Evolutionary conservation across 2,113 vertebrate genomes (phyloP).

Genomic region (Nibea coibor): DNA sequence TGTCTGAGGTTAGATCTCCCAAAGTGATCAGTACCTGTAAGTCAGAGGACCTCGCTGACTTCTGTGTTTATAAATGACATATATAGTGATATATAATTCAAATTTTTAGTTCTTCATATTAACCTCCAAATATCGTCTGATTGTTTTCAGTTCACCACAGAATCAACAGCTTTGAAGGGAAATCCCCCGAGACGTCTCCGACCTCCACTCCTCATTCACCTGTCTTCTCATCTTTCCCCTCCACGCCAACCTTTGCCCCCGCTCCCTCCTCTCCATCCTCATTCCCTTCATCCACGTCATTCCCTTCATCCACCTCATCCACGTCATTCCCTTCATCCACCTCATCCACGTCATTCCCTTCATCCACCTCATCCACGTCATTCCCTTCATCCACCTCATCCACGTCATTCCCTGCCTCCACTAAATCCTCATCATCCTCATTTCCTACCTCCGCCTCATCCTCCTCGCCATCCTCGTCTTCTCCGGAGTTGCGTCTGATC

Average conservation of each 20-base stretch:
- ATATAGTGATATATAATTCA: background rate
- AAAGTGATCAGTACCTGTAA: slow-evolving; percentile 69
- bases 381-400: background rate
- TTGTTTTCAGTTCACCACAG: slow-evolving; percentile 70
- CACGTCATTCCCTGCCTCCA: too few species aligned
- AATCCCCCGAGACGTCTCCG: slow-evolving; percentile 38
- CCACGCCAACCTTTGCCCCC: slow-evolving; percentile 10
- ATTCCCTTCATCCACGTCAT: background rate
- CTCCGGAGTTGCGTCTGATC: slow-evolving; percentile 78
- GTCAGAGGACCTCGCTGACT: slow-evolving; percentile 41
- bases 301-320: background rate
- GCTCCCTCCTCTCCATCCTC: slow-evolving; percentile 20
- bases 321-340: slow-evolving; percentile 4
- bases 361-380: background rate
- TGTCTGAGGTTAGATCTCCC: slow-evolving; percentile 45
- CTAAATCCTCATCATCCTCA: background rate
- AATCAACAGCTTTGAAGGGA: slow-evolving; percentile 67
- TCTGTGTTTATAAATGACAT: too few species aligned
- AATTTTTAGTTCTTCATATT: background rate
- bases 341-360: background rate
- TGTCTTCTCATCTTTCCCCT: slow-evolving; percentile 22
- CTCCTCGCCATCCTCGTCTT: slow-evolving; percentile 17
- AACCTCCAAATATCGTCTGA: background rate
- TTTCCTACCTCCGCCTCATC: too few species aligned
- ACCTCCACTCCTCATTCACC: slow-evolving; percentile 17